Conservation (phyloP, 2,888 invertebrate genomes). For the Synergus japonicus region DNA sequence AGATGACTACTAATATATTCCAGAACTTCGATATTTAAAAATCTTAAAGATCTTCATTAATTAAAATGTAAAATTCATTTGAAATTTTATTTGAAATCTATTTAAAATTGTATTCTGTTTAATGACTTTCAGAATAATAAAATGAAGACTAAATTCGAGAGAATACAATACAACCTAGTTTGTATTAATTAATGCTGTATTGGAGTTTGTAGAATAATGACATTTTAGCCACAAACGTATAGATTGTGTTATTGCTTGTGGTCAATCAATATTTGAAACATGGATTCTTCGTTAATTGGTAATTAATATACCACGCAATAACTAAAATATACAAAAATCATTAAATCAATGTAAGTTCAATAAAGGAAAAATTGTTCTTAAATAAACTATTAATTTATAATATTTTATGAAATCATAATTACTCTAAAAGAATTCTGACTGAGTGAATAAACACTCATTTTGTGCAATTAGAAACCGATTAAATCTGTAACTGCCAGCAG, state of each 20-base stretch:
- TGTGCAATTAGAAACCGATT: no score
- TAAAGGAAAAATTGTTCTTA: neutral
- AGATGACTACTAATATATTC: neutral
- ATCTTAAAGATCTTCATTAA: no score
- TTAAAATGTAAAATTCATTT: no score
- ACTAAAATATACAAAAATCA: neutral
- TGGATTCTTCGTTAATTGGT: neutral
- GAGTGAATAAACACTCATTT: no score
- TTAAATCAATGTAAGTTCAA: neutral
- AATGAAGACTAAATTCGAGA: neutral
- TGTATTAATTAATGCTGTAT: constrained; percentile 1
- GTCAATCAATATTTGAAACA: neutral
- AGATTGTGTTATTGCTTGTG: neutral
- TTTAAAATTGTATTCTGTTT: no score
- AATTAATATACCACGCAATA: neutral
- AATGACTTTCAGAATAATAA: neutral
- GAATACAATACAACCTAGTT: neutral
- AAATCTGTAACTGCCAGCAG: no score
- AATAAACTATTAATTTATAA: no score
- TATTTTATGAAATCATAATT: no score
- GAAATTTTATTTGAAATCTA: no score
- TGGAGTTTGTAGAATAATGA: neutral
- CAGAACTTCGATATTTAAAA: no score
- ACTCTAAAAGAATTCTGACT: no score
- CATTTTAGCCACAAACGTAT: neutral